A percentile compares a stretch with the other conserved stretches of the same genome.
These are phyloP conservation scores for Apamea epomidion DNA, from an alignment of 2,888 invertebrate species.

Conservation along the genomic window DNA sequence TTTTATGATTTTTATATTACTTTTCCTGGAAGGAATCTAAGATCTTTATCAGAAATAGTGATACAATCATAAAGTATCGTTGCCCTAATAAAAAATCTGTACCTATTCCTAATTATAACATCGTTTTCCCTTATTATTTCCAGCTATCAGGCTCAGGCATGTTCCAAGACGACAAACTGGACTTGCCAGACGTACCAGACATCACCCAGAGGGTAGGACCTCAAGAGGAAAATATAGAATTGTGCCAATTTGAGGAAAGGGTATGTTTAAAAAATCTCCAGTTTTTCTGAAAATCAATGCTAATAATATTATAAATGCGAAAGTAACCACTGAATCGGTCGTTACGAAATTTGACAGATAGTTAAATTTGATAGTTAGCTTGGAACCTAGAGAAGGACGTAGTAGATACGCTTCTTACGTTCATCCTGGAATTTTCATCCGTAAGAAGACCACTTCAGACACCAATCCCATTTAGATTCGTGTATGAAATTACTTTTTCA, in stretches of 20 bases:
- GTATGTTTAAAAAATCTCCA: constrained; percentile 66
- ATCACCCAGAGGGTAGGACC: constrained; percentile 87
- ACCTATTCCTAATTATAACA: not conserved
- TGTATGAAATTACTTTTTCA: not conserved
- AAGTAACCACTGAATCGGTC: not conserved
- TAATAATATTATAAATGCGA: not conserved
- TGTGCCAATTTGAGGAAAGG: constrained; percentile 83
- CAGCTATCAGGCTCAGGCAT: constrained; percentile 71
- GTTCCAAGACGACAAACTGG: constrained; percentile 77
- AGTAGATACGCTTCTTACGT: not conserved
- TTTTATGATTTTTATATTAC: not conserved
- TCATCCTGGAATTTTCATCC: too few species aligned
- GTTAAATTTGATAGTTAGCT: not conserved
- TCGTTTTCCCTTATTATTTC: constrained; percentile 14
- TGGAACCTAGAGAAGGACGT: not conserved
- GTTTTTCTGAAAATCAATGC: not conserved
- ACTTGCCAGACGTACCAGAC: constrained; percentile 80
- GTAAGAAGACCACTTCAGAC: too few species aligned
- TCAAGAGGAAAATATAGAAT: constrained; percentile 78
- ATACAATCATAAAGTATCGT: not conserved
- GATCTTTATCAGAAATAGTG: not conserved
- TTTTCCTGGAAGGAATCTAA: not conserved
- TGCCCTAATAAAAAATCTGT: not conserved
- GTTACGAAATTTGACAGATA: not conserved
- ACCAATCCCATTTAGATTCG: not conserved